A percentile compares a stretch with the other conserved stretches of the same genome.
These are phyloP conservation scores for Drosophila mercatorum DNA, from an alignment of 2,888 invertebrate genomes.

Conservation along the genomic window DNA sequence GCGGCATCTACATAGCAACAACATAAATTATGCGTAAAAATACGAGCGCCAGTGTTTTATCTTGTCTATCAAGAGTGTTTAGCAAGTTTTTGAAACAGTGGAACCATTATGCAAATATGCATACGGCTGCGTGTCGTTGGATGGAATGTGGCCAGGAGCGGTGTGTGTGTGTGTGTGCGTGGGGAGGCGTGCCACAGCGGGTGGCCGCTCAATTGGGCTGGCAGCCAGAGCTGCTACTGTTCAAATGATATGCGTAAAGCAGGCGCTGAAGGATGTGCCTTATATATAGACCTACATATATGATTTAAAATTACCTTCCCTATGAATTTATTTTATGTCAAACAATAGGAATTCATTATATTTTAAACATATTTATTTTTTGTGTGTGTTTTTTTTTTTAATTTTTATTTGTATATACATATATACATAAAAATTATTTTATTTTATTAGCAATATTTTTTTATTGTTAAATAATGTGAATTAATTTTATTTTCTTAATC, in stretches of 20 bases:
- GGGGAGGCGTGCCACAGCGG: conserved; percentile 25
- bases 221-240: conserved; percentile 2
- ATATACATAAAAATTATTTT: too few relatives aligned
- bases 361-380: too few relatives aligned
- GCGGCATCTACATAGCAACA: conserved; percentile 63
- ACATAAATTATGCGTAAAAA: conserved; percentile 78
- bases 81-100: conserved; percentile 80
- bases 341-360: too few relatives aligned
- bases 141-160: too few relatives aligned
- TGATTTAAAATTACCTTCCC: not conserved
- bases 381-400: too few relatives aligned
- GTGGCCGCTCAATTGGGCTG: conserved; percentile 28
- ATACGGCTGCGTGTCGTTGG: conserved; percentile 43
- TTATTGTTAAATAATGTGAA: not conserved
- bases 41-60: conserved; percentile 74
- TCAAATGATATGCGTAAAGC: conserved; percentile 23
- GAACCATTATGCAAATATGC: conserved; percentile 80
- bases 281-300: not conserved
- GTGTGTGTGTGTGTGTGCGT: not conserved
- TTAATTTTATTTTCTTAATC: not conserved
- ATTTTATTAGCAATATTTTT: not conserved
- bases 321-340: too few relatives aligned
- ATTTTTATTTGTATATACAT: too few relatives aligned
- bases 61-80: conserved; percentile 81
- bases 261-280: conserved; percentile 1